Evolutionary conservation across 2,888 invertebrate species (phyloP).

Genomic region (Pammene fasciana): DNA sequence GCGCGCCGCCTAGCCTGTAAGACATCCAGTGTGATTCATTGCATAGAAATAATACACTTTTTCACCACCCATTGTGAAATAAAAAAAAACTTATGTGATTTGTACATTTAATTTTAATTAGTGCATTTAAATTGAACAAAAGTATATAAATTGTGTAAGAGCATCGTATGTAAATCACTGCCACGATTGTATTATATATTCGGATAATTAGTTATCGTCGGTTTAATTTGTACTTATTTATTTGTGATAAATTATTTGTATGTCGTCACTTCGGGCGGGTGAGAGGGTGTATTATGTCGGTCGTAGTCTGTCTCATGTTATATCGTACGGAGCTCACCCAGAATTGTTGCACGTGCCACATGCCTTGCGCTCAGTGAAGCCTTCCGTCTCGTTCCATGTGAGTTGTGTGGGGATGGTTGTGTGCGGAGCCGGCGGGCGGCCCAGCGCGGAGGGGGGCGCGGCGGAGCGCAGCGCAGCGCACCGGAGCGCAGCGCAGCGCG

Average conservation of each 20-base stretch:
- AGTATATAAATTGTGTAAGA: constrained; percentile 61
- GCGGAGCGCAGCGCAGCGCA: constrained; percentile 33
- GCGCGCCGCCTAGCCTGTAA: constrained; percentile 54
- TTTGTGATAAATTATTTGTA: constrained; percentile 60
- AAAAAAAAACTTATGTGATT: constrained; percentile 44
- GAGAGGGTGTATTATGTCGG: constrained; percentile 54
- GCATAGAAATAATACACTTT: constrained; percentile 58
- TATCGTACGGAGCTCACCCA: constrained; percentile 35
- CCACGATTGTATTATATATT: constrained; percentile 66
- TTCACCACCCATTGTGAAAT: constrained; percentile 56
- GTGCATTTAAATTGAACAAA: constrained; percentile 75
- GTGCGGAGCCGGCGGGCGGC: constrained; percentile 19
- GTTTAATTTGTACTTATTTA: constrained; percentile 72
- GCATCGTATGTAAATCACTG: constrained; percentile 67
- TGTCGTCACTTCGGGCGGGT: constrained; percentile 47
- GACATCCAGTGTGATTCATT: constrained; percentile 61
- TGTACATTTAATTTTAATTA: constrained; percentile 56
- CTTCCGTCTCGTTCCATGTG: constrained; percentile 41
- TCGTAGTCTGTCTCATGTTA: constrained; percentile 16
- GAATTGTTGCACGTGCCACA: constrained; percentile 43
- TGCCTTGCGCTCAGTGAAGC: constrained; percentile 38
- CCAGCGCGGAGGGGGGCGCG: constrained; percentile 29
- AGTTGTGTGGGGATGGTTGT: constrained; percentile 37
- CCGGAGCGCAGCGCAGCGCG: constrained; percentile 36
- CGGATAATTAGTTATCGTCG: constrained; percentile 58